Conservation (phyloP, 2,113 vertebrate species). For the Phalacrocorax pelagicus region DNA sequence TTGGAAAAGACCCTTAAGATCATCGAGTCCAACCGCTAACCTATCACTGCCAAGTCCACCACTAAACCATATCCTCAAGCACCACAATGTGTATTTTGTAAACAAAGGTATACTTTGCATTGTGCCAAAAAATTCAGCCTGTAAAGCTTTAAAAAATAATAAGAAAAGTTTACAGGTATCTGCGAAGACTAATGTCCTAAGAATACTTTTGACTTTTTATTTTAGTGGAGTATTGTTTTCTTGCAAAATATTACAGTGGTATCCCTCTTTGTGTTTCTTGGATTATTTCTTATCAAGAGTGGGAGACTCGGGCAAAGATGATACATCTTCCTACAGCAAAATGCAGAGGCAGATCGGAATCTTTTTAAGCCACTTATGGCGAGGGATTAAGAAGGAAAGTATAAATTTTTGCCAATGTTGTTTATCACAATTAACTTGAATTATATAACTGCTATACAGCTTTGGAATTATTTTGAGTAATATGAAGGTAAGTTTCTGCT, state of each 20-base stretch:
- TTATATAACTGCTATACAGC: background rate
- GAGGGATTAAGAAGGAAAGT: background rate
- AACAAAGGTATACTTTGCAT: background rate
- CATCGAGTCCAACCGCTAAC: no score
- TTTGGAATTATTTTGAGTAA: background rate
- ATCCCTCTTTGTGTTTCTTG: background rate
- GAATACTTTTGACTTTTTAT: background rate
- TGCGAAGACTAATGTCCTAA: background rate
- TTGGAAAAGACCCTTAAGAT: no score
- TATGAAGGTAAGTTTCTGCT: background rate
- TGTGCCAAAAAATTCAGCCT: background rate
- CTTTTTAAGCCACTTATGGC: background rate
- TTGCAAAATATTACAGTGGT: background rate
- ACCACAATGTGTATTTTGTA: background rate
- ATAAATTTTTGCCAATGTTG: background rate
- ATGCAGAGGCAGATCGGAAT: background rate
- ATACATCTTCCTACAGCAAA: background rate
- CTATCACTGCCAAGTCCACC: no score
- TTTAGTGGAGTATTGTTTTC: background rate
- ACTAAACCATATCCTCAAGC: no score
- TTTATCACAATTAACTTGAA: background rate
- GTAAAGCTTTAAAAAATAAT: background rate
- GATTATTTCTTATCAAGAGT: background rate
- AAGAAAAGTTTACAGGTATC: background rate
- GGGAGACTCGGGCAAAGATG: background rate